phyloP scores from a whole-genome alignment of 2,113 vertebrate species.

The Excalfactoria chinensis region DNA sequence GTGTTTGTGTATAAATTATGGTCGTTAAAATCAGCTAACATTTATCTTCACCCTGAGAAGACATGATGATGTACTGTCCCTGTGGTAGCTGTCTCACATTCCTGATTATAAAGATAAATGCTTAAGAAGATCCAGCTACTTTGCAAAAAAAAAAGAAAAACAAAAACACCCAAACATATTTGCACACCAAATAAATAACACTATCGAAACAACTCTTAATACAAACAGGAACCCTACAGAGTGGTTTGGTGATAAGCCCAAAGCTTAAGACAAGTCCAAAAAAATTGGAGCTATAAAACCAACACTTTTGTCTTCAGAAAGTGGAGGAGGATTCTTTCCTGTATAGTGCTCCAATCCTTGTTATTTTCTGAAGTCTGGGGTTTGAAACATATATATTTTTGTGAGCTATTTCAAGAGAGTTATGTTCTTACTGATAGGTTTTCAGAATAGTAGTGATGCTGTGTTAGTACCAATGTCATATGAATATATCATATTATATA shows the following conservation, averaged over 20 bases:
- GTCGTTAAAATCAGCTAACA: background rate
- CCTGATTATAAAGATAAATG: conserved; percentile 33
- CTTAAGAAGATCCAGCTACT: conserved; percentile 12
- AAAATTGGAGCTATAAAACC: background rate
- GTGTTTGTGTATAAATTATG: background rate
- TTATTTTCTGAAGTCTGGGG: background rate
- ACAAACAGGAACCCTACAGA: background rate
- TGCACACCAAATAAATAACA: conserved; percentile 6
- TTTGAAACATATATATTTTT: conserved; percentile 27
- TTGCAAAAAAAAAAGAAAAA: conserved; percentile 9
- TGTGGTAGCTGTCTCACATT: background rate
- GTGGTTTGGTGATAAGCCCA: background rate
- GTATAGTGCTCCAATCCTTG: background rate
- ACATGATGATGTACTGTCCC: background rate
- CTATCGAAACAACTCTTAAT: background rate
- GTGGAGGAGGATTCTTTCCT: background rate
- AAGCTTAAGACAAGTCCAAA: background rate
- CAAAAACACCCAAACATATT: background rate
- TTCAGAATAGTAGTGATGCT: conserved; percentile 31
- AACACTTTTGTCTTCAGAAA: conserved; percentile 11
- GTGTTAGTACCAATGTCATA: background rate
- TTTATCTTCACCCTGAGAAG: conserved; percentile 37
- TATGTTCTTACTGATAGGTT: conserved; percentile 18
- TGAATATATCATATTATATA: background rate
- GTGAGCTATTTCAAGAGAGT: background rate